Conservation (phyloP, 2,797 vertebrate species). For the Syndactyla subalaris region DNA sequence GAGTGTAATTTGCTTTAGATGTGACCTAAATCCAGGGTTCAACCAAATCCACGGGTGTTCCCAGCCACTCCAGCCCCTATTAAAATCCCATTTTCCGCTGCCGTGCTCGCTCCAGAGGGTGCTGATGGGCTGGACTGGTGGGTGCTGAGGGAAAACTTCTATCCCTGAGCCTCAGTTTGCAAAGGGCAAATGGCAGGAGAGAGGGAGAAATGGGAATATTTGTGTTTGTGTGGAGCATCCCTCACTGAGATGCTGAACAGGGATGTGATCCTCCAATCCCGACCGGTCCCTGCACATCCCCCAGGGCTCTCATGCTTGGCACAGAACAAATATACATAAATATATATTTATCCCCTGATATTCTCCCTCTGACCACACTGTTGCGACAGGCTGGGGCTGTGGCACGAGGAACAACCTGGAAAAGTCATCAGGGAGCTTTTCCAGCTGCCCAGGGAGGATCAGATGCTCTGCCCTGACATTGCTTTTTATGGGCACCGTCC, state of each 20-base stretch:
- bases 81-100: neutral
- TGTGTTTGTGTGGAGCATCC: neutral
- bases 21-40: neutral
- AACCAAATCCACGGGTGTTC: neutral
- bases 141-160: neutral
- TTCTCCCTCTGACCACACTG: neutral
- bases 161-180: neutral
- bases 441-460: neutral
- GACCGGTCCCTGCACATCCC: neutral
- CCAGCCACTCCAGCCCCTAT: neutral
- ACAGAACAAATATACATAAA: neutral
- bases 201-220: neutral
- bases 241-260: fast-evolving
- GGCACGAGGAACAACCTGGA: neutral
- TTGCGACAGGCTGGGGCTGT: neutral
- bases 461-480: slow-evolving; percentile 10
- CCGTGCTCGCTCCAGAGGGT: neutral
- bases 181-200: neutral
- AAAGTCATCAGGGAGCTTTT: slow-evolving; percentile 40
- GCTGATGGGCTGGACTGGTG: neutral
- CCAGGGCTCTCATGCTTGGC: neutral
- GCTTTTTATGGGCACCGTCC: slow-evolving; percentile 24
- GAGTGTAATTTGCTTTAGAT: neutral
- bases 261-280: neutral
- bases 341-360: neutral